These are phyloP conservation scores for Erethizon dorsatum DNA, from an alignment of 2,797 vertebrate genomes.

Conservation along the genomic window DNA sequence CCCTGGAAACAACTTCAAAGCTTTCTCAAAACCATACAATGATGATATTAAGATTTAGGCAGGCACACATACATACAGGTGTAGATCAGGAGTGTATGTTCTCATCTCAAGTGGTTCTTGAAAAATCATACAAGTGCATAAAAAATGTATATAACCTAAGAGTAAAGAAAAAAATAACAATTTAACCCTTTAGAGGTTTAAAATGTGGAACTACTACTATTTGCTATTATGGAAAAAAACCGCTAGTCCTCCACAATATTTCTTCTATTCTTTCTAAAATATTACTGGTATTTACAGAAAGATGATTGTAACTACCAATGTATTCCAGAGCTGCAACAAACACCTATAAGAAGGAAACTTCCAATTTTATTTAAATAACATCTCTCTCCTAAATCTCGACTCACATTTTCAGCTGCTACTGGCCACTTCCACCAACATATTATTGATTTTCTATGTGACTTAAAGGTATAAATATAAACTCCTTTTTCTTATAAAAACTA, in stretches of 20 bases:
- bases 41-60: constrained; percentile 77
- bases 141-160: neutral
- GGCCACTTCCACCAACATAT: neutral
- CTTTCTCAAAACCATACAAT: constrained; percentile 54
- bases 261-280: constrained; percentile 18
- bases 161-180: constrained; percentile 39
- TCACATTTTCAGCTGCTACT: constrained; percentile 29
- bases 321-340: neutral
- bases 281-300: neutral
- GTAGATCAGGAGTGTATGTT: neutral
- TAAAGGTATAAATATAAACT: constrained; percentile 44
- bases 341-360: neutral
- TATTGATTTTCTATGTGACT: constrained; percentile 39
- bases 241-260: neutral
- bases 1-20: constrained; percentile 84
- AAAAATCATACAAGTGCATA: constrained; percentile 27
- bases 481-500: constrained; percentile 33
- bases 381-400: neutral
- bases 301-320: neutral
- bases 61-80: neutral
- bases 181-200: constrained; percentile 49
- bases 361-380: neutral
- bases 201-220: constrained; percentile 13
- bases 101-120: constrained; percentile 28
- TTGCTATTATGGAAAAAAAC: neutral